Evolutionary conservation across 2,113 vertebrate species (phyloP), one percentile per base, ranked within the genome.

Genomic region (Chaetodon trifascialis): DNA sequence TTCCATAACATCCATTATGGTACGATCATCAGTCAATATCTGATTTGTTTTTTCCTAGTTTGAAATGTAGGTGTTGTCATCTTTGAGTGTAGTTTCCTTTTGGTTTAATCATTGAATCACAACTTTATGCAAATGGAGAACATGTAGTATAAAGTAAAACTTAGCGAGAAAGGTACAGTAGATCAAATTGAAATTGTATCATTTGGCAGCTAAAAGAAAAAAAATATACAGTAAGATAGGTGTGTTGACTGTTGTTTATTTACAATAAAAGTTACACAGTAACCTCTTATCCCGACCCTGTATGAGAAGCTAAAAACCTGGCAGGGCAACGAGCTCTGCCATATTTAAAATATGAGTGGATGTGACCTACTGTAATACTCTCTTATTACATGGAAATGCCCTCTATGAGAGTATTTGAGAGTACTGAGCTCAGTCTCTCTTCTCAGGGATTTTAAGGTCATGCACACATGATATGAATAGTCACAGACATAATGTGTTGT

Each of bases 1-100:
- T 74, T 76, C 79, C 79, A 81, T 78, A 64, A 70, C 83, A 56
- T 85, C 52, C 76, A 67, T 86, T 69, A 62, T 73, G 58, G 47
- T 88, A 63, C 52, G 15, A 67, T 83, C 79, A 83, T 75, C 58
- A 62, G 59, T 84, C 66, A 25, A 38, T 78, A 73, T 63, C 6
- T 69, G 15, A 62, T 76, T 86, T 83, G 7, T 44, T 51, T 76
- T 82, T 76, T 72, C 16, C 14, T 30, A 21, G 36, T 79, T 30
- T 0, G 15, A 86, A 80, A 52, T 72, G 14, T 68, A 70, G 51
- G n/a, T 80, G 56, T 52, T 71, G 34, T 46, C 25, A 76, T 82
- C 30, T 79, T 77, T 81, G 23, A 66, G 42, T 78, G 23, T 77
- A 14, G 52, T 34, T 73, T 67, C 19, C 40, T 81, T 79, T 84